These are phyloP conservation scores for Dusona sp. DNA, from an alignment of 2,888 invertebrate species.

Conservation along the genomic window DNA sequence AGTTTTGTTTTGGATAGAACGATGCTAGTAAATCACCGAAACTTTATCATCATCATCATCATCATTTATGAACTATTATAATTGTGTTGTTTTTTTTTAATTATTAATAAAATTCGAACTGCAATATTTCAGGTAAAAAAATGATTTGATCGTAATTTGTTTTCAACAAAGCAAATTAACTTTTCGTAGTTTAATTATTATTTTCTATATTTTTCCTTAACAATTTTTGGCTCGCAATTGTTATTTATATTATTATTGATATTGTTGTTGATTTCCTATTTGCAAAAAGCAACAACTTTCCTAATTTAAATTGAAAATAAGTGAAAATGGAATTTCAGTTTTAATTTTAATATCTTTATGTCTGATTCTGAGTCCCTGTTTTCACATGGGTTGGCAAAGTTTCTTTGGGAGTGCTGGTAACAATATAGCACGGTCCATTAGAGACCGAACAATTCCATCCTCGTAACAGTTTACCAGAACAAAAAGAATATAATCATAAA, in stretches of 20 bases:
- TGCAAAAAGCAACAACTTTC: not conserved
- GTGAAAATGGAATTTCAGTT: not conserved
- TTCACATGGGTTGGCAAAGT: slow-evolving; percentile 3
- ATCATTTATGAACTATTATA: not conserved
- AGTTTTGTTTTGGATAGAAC: slow-evolving; percentile 69
- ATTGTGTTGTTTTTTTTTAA: not conserved
- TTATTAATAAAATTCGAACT: not conserved
- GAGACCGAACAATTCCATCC: slow-evolving; percentile 24
- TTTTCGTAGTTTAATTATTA: not conserved
- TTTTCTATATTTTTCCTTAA: not conserved
- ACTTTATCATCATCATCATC: not conserved
- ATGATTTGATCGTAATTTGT: not conserved
- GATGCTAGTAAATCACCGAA: not conserved
- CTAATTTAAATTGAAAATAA: not conserved
- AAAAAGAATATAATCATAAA: slow-evolving; percentile 27
- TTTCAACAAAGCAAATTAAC: not conserved
- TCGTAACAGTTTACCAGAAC: slow-evolving; percentile 10
- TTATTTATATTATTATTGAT: not conserved
- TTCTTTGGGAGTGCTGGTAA: slow-evolving; percentile 15
- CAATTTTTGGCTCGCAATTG: not conserved
- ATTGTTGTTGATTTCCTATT: not conserved
- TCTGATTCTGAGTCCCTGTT: not conserved
- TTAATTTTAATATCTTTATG: not conserved
- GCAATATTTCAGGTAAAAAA: not conserved
- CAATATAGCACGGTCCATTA: slow-evolving; percentile 47